These are phyloP conservation scores for Scaptomyza cyrtandrae DNA, from an alignment of 2,888 invertebrate species.

Conservation along the genomic window DNA sequence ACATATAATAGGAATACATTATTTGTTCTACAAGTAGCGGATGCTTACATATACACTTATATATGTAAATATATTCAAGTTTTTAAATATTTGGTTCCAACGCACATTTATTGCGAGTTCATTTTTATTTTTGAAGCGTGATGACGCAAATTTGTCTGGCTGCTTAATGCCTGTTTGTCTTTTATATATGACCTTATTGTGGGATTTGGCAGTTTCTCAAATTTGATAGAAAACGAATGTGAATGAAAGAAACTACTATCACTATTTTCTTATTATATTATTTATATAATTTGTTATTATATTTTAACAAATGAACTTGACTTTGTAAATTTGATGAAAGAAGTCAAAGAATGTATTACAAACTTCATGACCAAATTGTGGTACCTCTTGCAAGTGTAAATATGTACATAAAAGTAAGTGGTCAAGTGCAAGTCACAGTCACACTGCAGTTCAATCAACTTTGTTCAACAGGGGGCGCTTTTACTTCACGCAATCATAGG, in stretches of 20 bases:
- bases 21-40: slow-evolving; percentile 2
- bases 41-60: slow-evolving; percentile 6
- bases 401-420: slow-evolving; percentile 5
- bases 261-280: too few relatives aligned
- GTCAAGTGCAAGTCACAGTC: slow-evolving; percentile 34
- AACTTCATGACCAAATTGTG: not conserved
- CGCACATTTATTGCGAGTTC: slow-evolving; percentile 30
- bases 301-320: too few relatives aligned
- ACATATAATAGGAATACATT: not conserved
- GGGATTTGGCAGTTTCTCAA: not conserved
- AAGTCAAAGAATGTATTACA: not conserved
- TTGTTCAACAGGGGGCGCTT: slow-evolving; percentile 41
- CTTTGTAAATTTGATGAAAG: not conserved
- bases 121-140: slow-evolving; percentile 38
- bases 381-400: not conserved
- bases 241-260: too few relatives aligned
- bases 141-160: slow-evolving; percentile 46
- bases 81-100: slow-evolving; percentile 25
- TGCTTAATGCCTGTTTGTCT: not conserved
- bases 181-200: not conserved
- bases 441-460: slow-evolving; percentile 42
- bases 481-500: slow-evolving; percentile 28
- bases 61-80: slow-evolving; percentile 22
- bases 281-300: too few relatives aligned
- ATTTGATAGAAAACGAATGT: not conserved